Evolutionary conservation across 2,797 vertebrate genomes (phyloP).

Genomic region (Neosilurus hyrtlii): DNA sequence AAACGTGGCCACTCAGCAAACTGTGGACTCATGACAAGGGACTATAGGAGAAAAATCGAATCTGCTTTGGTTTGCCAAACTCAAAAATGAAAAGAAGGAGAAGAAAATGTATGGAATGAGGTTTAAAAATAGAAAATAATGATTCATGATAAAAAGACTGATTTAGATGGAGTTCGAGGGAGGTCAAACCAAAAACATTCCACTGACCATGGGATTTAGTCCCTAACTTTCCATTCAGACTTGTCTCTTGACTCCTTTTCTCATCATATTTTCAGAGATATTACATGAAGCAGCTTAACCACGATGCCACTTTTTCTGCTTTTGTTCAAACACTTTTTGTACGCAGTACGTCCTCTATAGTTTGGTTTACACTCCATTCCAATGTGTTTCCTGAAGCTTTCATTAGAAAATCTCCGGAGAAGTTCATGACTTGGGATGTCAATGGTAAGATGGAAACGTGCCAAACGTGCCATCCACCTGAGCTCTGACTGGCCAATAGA

Average conservation of each 20-base stretch:
- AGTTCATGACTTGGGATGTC: neutral
- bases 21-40: conserved; percentile 8
- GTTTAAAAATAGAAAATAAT: conserved; percentile 30
- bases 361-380: neutral
- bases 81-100: conserved; percentile 22
- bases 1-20: conserved; percentile 18
- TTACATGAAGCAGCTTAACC: neutral
- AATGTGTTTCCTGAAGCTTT: neutral
- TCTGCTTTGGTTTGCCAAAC: conserved; percentile 66
- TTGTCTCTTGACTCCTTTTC: neutral
- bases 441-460: neutral
- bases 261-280: neutral
- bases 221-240: neutral
- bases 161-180: neutral
- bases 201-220: neutral
- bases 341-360: too few species aligned
- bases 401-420: neutral
- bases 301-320: conserved; percentile 6
- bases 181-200: neutral
- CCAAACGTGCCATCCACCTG: neutral
- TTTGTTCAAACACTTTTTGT: neutral
- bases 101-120: conserved; percentile 38
- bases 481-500: neutral
- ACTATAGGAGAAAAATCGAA: too few species aligned
- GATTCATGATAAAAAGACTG: neutral